Evolutionary conservation across 2,797 vertebrate genomes (phyloP).

Genomic region (Chromobotia macracanthus): DNA sequence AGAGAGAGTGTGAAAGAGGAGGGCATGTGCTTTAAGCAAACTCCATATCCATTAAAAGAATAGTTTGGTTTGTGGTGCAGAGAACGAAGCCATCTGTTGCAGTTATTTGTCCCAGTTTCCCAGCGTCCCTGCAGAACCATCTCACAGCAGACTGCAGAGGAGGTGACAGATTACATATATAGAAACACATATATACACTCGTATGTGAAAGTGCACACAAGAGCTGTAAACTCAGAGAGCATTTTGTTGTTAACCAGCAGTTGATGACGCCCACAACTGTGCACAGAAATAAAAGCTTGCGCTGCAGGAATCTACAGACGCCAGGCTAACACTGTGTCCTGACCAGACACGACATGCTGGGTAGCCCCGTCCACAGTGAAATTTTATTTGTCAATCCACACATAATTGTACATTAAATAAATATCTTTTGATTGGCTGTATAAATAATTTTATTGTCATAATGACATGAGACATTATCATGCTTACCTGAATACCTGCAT

Average conservation of each 20-base stretch:
- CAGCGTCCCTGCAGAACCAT: conserved; percentile 45
- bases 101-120: conserved; percentile 57
- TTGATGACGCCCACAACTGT: conserved; percentile 27
- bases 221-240: conserved; percentile 33
- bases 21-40: conserved; percentile 29
- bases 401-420: background rate
- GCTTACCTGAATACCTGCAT: background rate
- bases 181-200: conserved; percentile 37
- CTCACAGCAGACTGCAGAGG: conserved; percentile 56
- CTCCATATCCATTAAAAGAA: conserved; percentile 37
- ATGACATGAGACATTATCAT: too few species aligned
- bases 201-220: conserved; percentile 43
- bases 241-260: conserved; percentile 37
- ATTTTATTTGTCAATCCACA: background rate
- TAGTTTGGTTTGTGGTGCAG: conserved; percentile 40
- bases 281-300: background rate
- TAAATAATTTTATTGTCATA: background rate
- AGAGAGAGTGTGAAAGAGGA: background rate
- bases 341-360: background rate
- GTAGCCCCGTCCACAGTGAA: background rate
- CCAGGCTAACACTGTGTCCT: background rate
- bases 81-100: conserved; percentile 32
- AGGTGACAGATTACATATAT: conserved; percentile 56
- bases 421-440: background rate
- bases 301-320: conserved; percentile 17